Evolutionary conservation across 2,888 invertebrate genomes (phyloP), one percentile per base, ranked within the genome.

Genomic region (Ferrisia virgata): DNA sequence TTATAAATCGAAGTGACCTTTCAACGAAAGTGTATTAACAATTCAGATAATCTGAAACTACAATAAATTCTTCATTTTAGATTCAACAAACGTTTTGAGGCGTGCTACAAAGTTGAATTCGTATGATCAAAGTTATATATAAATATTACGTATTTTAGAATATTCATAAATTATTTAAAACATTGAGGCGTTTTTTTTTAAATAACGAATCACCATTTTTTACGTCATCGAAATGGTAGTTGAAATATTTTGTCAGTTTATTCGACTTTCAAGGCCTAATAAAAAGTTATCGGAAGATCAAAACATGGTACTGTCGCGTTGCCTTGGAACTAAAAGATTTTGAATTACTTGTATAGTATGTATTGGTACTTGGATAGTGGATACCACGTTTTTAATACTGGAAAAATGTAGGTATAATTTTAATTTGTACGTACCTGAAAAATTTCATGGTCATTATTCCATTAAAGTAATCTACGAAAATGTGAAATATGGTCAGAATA

Each of bases 81-180:
- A 53, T 22, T 22, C 47, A 53, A 9, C 53, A 13, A 53, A 53
- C 18, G 11, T 53, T 53, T 53, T 53, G 22, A 53, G 53, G 53
- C 22, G 53, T 6, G 22, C 22, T 6, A 22, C 9, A 6, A 22
- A 2, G 6, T 22, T 22, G n/a, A 22, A 8, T 53, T 18, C 53
- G 2, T 22, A 53, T 53, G 22, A 47, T 69, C 69, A 69, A 69
- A 28, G 69, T 31, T 69, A 69, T 31, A 69, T 69, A 15, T 69
- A 69, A 69, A 31, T 69, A 69, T 69, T 69, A 69, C 69, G 69
- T 28, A 69, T 69, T 28, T 31, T 69, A 31, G 31, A 69, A 69
- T 69, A 69, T 69, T 69, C 15, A 31, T n/a, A 31, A 6, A 31
- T 31, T 28, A 69, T 69, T 31, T 69, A 5, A 33, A 69, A 69